These are phyloP conservation scores for Amphipyra tragopoginis DNA, from an alignment of 2,888 invertebrate genomes.

Conservation along the genomic window DNA sequence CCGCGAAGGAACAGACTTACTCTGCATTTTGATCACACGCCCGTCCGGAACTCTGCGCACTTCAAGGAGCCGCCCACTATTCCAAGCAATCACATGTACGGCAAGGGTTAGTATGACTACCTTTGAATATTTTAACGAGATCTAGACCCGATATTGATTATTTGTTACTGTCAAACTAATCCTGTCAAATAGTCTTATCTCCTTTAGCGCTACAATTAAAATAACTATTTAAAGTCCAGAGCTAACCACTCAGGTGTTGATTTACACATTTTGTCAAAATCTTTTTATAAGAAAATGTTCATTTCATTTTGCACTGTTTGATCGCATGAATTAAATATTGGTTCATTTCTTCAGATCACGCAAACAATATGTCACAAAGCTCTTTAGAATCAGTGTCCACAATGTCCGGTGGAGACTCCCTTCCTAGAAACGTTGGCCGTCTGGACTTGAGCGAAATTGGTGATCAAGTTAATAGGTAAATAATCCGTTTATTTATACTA, in stretches of 20 bases:
- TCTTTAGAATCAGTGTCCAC: conserved; percentile 94
- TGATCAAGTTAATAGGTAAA: conserved; percentile 88
- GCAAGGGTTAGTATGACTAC: conserved; percentile 85
- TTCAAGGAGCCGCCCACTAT: conserved; percentile 92
- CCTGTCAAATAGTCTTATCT: too few relatives aligned
- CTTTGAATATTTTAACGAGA: too few relatives aligned
- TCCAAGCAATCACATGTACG: conserved; percentile 72
- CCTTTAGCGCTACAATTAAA: too few relatives aligned
- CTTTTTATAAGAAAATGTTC: too few relatives aligned
- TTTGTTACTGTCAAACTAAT: conserved; percentile 1
- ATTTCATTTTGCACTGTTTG: not conserved
- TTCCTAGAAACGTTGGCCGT: conserved; percentile 80
- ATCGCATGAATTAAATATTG: not conserved
- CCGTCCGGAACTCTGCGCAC: conserved; percentile 92
- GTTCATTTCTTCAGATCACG: conserved; percentile 84
- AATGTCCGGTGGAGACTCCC: conserved; percentile 91
- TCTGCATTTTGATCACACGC: conserved; percentile 93
- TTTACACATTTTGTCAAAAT: too few relatives aligned
- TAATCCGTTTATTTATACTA: not conserved
- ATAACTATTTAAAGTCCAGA: too few relatives aligned
- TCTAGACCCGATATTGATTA: too few relatives aligned
- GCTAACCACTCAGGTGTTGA: too few relatives aligned
- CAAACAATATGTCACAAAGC: conserved; percentile 93
- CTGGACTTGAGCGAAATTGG: conserved; percentile 85
- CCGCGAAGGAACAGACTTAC: conserved; percentile 92